Base-by-base conservation (phyloP, 2,113 vertebrate species). In the Chionomys nivalis region DNA sequence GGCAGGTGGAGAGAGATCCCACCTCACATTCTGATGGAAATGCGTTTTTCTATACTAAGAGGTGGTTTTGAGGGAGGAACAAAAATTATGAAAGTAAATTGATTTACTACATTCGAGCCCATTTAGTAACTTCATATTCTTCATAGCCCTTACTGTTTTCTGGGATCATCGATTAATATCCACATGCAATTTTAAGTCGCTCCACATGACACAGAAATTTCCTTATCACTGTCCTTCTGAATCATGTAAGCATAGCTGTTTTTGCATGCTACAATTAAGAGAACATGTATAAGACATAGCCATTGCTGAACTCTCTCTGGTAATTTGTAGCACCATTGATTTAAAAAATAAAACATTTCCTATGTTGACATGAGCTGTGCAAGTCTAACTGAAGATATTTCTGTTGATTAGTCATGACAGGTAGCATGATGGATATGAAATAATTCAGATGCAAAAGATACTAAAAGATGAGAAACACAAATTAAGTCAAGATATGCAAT, bases 391-490 rank as follows among this genome's bases (percentile, higher is more conserved):
- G 72, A 47, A 65, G 4, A 21, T 65, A 36, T 26, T 11, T 83
- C 14, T 92, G 21, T 55, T 90, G 17, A 70, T 90, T 55, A 77
- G 26, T 39, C 65, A 5, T 83, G n/a, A 78, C 21, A 73, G 3
- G 21, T 12, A 86, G 66, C 24, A 0, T 68, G 33, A 66, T 39
- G 52, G 16, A 61, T 68, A 90, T 61, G 23, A 81, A 31, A 66
- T 61, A 76, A 87, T 70, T 76, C 55, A 72, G 8, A 75, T 90
- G 1, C 52, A 79, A 91, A 91, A 44, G 7, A 63, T 42, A 16
- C 44, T 83, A 68, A 92, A 87, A 93, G 14, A 66, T 36, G 72
- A 95, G 70, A 73, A 85, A 16, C 39, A 66, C 82, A 87, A 81
- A 81, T 81, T 39, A 94, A 75, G 23, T 31, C 11, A 79, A 91